phyloP scores from a whole-genome alignment of 1,140 invertebrate genomes.

The Panulirus ornatus region DNA sequence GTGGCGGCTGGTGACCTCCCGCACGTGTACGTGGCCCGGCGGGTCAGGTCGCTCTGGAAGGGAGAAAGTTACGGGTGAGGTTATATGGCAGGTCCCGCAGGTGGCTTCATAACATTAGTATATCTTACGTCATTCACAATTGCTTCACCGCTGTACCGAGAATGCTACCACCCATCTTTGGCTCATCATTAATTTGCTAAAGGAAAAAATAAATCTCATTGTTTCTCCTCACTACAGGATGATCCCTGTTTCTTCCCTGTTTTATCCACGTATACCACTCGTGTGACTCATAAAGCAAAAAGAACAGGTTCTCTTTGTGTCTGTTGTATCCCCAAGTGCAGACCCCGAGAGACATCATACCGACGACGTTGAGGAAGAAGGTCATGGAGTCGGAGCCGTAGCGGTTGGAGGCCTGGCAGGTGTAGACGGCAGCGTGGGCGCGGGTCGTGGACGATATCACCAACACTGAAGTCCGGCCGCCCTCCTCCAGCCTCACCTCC shows the following conservation, averaged over 20 bases:
- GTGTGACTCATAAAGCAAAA: not conserved
- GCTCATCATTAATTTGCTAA: too few relatives aligned
- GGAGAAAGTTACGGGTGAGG: too few relatives aligned
- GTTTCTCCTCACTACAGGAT: too few relatives aligned
- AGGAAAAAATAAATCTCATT: too few relatives aligned
- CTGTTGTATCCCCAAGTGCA: not conserved
- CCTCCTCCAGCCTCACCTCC: slow-evolving; percentile 54
- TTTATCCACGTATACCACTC: too few relatives aligned
- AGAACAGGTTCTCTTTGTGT: not conserved
- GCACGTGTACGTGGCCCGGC: slow-evolving; percentile 78
- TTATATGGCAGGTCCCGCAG: too few relatives aligned
- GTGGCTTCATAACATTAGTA: too few relatives aligned
- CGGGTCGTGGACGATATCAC: slow-evolving; percentile 47
- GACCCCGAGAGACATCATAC: slow-evolving; percentile 49
- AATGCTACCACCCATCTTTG: too few relatives aligned
- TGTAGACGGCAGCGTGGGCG: slow-evolving; percentile 72
- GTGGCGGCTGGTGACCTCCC: slow-evolving; percentile 77
- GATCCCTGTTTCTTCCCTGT: too few relatives aligned
- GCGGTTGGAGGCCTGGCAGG: slow-evolving; percentile 74
- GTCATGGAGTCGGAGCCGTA: slow-evolving; percentile 72
- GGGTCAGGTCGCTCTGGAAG: slow-evolving; percentile 79
- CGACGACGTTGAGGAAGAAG: slow-evolving; percentile 74
- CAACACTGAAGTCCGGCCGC: slow-evolving; percentile 57
- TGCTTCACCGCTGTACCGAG: too few relatives aligned
- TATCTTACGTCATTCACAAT: too few relatives aligned